Conservation (phyloP, 2,797 vertebrate species). For the Helostoma temminkii region DNA sequence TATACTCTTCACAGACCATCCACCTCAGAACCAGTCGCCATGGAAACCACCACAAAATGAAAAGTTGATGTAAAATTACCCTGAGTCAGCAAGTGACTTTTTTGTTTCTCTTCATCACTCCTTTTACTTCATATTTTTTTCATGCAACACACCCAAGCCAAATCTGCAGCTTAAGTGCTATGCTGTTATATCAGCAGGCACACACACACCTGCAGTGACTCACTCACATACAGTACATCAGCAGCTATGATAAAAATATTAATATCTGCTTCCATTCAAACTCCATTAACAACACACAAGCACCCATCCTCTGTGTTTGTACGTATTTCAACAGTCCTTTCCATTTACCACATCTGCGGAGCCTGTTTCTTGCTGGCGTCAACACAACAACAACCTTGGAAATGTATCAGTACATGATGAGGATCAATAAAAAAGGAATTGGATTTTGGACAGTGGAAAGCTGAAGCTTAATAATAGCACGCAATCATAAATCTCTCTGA, state of each 20-base stretch:
- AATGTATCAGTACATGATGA: constrained; percentile 66
- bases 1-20: constrained; percentile 32
- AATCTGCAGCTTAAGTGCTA: constrained; percentile 42
- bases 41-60: constrained; percentile 49
- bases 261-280: constrained; percentile 31
- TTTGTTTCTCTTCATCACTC: constrained; percentile 24
- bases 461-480: constrained; percentile 64
- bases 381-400: constrained; percentile 57
- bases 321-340: not conserved
- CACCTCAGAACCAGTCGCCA: constrained; percentile 34
- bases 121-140: constrained; percentile 26
- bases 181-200: constrained; percentile 36
- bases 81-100: constrained; percentile 52
- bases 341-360: constrained; percentile 20
- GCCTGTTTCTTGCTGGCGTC: constrained; percentile 25
- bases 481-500: constrained; percentile 74
- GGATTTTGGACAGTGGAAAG: constrained; percentile 73
- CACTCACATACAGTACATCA: constrained; percentile 29
- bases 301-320: not conserved
- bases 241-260: constrained; percentile 30
- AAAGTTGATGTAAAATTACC: constrained; percentile 39
- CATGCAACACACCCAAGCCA: constrained; percentile 11
- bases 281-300: constrained; percentile 8
- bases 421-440: constrained; percentile 80
- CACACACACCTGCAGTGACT: constrained; percentile 29